Base-by-base conservation (phyloP, 1,140 invertebrate genomes). In the Galendromus occidentalis region DNA sequence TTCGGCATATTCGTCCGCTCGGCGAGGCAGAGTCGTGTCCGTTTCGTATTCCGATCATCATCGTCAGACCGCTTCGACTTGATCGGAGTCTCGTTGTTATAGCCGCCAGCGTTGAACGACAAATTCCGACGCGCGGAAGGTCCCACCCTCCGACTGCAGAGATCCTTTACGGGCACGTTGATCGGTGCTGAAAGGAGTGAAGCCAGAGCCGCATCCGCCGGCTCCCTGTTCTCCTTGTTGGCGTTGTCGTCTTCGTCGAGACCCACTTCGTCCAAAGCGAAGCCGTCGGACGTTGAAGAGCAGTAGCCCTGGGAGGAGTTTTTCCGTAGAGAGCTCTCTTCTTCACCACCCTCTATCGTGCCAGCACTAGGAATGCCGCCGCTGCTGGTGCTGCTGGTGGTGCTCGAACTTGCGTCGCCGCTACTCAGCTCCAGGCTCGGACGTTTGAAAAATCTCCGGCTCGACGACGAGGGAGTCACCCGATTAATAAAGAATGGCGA, bases 61-160 rank as follows among this genome's bases (percentile, higher is more conserved):
- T 59, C 51, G 25, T 59, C 33, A 20, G 51, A 59, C 25, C 51
- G 51, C 20, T 59, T 59, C 33, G 51, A 59, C 51, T 59, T 59
- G 25, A 59, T 33, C 17, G 51, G 51, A 17, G 51, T 59, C 14
- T 59, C 51, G 9, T 33, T 59, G 51, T 59, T 33, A 9, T 39
- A 9, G 9, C 33, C 33, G 51, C 51, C 51, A 25, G 25, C 33
- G 22, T 25, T 33, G 33, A 59, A 59, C 12, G 51, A 59, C 14
- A 59, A 33, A 22, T 59, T 59, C 33, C 51, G 51, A 4, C 51
- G 51, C 6, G 51, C 51, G 22, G 51, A 59, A 33, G 51, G 33
- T 14, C 25, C 14, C 17, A 33, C 20, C 9, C 33, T 59, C 20
- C 33, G 25, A 2, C 14, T 17, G 33, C 33, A 39, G 33, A 39